These are phyloP conservation scores for Pipa parva DNA, from an alignment of 2,113 vertebrate species.

Conservation along the genomic window DNA sequence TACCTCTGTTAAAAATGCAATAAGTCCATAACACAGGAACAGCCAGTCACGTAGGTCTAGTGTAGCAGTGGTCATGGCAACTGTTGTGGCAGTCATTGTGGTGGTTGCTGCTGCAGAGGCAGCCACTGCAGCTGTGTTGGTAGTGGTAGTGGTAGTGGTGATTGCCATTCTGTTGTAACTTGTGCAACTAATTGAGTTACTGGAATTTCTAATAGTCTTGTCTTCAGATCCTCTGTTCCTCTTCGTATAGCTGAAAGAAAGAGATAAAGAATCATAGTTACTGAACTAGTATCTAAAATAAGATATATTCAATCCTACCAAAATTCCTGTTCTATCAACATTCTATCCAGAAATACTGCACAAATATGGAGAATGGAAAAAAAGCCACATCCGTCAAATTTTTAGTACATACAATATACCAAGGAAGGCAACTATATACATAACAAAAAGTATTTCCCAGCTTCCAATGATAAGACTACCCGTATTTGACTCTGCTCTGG, in stretches of 20 bases:
- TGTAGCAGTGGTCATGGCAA: conserved; percentile 64
- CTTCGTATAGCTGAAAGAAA: background rate
- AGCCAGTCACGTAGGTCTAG: conserved; percentile 70
- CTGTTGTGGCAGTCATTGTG: conserved; percentile 45
- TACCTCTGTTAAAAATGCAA: conserved; percentile 68
- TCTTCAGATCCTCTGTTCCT: conserved; percentile 3
- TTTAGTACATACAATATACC: too few species aligned
- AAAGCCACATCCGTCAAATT: too few species aligned
- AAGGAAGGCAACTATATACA: too few species aligned
- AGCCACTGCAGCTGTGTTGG: conserved; percentile 39
- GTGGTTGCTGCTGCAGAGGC: conserved; percentile 33
- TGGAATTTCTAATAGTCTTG: background rate
- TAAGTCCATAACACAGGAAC: conserved; percentile 69
- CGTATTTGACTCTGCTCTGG: too few species aligned
- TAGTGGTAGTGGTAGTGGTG: conserved; percentile 46
- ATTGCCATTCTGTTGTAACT: conserved; percentile 13
- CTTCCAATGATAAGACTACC: too few species aligned
- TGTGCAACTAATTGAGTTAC: background rate
- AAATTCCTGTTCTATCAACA: too few species aligned
- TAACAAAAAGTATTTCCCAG: too few species aligned
- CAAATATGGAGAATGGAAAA: too few species aligned
- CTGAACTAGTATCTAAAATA: too few species aligned
- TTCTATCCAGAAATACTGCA: too few species aligned
- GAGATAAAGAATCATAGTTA: background rate
- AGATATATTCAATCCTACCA: too few species aligned